phyloP scores from a whole-genome alignment of 2,888 invertebrate species.

The Tiphia femorata region DNA sequence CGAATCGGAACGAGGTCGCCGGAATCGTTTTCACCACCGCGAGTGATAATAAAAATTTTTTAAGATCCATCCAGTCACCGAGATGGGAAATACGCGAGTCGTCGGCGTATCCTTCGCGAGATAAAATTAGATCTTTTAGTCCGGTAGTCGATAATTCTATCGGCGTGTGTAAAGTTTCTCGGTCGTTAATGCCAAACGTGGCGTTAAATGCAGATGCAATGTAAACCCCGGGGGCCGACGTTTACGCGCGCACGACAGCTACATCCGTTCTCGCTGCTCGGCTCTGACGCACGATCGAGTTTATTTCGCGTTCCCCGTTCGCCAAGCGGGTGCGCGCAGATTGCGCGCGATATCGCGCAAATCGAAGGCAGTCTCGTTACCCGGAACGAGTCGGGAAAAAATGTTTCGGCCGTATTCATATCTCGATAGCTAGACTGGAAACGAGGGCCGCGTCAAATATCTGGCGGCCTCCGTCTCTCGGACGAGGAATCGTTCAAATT shows the following conservation, averaged over 20 bases:
- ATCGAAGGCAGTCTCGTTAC: not conserved
- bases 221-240: constrained; percentile 38
- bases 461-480: too few species aligned
- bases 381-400: not conserved
- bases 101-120: not conserved
- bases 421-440: too few species aligned
- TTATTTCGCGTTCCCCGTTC: not conserved
- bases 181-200: constrained; percentile 19
- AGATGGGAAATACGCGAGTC: not conserved
- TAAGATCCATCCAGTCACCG: too few species aligned
- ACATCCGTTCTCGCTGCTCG: constrained; percentile 8
- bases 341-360: not conserved
- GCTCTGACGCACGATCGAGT: not conserved
- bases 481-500: too few species aligned
- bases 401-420: not conserved
- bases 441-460: too few species aligned
- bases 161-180: not conserved
- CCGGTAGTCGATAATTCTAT: not conserved
- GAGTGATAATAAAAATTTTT: too few species aligned
- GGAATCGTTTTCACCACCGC: too few species aligned
- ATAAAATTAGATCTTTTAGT: not conserved
- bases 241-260: constrained; percentile 17
- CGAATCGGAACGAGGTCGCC: too few species aligned
- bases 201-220: constrained; percentile 51
- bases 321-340: not conserved